Conservation (phyloP, 2,888 invertebrate genomes). For the Lochmaea crataegi region DNA sequence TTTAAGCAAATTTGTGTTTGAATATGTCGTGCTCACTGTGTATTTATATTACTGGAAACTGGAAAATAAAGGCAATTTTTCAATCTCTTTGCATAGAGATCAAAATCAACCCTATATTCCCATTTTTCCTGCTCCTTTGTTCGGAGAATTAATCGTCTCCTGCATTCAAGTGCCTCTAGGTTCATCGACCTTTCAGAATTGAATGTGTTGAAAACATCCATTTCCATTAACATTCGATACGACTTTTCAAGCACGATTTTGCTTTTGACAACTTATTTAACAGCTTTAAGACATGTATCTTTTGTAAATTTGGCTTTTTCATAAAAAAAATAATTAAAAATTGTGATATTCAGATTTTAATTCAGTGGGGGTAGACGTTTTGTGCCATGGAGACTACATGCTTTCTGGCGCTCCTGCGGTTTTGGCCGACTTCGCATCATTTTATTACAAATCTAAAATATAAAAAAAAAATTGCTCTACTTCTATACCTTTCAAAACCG, state of each 20-base stretch:
- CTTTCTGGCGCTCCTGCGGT: too few species aligned
- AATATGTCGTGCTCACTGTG: not conserved
- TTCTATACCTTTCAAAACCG: too few species aligned
- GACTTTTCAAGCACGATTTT: not conserved
- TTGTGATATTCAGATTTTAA: too few species aligned
- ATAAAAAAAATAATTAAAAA: too few species aligned
- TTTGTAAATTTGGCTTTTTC: too few species aligned
- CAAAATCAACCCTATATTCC: not conserved
- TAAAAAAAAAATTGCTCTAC: too few species aligned
- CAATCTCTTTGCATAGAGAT: slow-evolving; percentile 2
- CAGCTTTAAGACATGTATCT: too few species aligned
- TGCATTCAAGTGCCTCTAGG: not conserved
- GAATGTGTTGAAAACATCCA: not conserved
- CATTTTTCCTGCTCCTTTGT: not conserved
- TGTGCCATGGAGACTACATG: too few species aligned
- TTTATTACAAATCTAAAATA: too few species aligned
- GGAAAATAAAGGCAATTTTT: not conserved
- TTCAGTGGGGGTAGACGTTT: too few species aligned
- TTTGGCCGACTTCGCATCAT: too few species aligned
- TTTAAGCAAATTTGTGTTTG: too few species aligned
- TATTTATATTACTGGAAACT: not conserved
- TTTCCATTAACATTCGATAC: not conserved
- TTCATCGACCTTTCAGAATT: not conserved
- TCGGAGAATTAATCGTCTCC: not conserved
- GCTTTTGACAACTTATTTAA: not conserved